phyloP scores from a whole-genome alignment of 1,140 invertebrate genomes.

The Rhyacophila brunnea region DNA sequence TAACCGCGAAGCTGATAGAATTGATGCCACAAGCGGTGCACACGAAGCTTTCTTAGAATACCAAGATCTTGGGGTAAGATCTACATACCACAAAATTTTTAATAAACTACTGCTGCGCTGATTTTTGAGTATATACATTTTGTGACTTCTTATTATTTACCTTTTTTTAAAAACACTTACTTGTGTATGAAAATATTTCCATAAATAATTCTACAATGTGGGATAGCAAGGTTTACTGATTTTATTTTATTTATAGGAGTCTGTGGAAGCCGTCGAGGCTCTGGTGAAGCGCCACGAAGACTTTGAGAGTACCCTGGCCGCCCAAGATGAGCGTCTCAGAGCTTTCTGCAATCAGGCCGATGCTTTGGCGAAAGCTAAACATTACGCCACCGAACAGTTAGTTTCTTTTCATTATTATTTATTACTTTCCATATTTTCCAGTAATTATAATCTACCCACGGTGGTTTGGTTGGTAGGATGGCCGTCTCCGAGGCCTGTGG shows the following conservation, averaged over 20 bases:
- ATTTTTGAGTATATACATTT: too few relatives aligned
- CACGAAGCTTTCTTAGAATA: slow-evolving; percentile 93
- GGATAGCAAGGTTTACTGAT: neutral
- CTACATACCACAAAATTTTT: too few relatives aligned
- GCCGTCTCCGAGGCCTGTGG: too few relatives aligned
- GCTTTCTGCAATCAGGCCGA: slow-evolving; percentile 85
- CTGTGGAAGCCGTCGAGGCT: slow-evolving; percentile 92
- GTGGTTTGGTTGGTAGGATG: too few relatives aligned
- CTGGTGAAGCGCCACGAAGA: slow-evolving; percentile 92
- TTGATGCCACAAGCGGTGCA: slow-evolving; percentile 91
- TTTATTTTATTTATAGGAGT: slow-evolving; percentile 58
- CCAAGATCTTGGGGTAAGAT: slow-evolving; percentile 78
- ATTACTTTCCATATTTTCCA: too few relatives aligned
- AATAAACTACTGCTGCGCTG: too few relatives aligned
- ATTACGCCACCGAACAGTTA: slow-evolving; percentile 85
- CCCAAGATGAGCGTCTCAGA: slow-evolving; percentile 90
- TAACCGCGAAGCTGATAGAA: slow-evolving; percentile 95
- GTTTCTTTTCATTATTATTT: slow-evolving; percentile 29
- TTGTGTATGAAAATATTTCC: too few relatives aligned
- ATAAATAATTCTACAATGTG: too few relatives aligned
- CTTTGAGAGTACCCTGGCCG: slow-evolving; percentile 89
- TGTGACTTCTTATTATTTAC: too few relatives aligned
- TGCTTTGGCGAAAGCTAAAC: slow-evolving; percentile 75
- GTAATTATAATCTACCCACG: too few relatives aligned
- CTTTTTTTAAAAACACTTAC: too few relatives aligned